Percentiles rank a stretch among this genome's conserved stretches.
phyloP scores from a whole-genome alignment of 2,797 vertebrate species.

The Onychomys leucogaster region DNA sequence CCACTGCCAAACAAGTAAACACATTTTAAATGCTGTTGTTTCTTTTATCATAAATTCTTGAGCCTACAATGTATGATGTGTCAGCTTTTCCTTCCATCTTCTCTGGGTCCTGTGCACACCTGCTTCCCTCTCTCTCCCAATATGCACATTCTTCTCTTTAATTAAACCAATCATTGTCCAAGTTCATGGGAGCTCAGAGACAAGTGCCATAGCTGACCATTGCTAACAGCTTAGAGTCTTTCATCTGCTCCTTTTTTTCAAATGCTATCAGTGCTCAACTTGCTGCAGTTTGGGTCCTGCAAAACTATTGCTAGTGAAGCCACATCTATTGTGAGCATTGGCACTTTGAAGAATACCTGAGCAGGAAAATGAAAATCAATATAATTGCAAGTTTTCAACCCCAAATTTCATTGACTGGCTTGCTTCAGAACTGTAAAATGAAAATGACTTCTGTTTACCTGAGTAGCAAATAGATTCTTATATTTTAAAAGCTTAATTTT shows the following conservation, averaged over 20 bases:
- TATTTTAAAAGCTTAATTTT: slow-evolving; percentile 70
- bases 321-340: slow-evolving; percentile 74
- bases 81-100: slow-evolving; percentile 71
- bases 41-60: slow-evolving; percentile 84
- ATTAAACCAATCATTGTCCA: slow-evolving; percentile 60
- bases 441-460: slow-evolving; percentile 79
- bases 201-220: not conserved
- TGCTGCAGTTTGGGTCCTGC: slow-evolving; percentile 56
- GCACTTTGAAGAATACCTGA: slow-evolving; percentile 81
- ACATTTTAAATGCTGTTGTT: slow-evolving; percentile 86
- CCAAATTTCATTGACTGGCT: slow-evolving; percentile 81
- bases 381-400: slow-evolving; percentile 83
- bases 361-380: slow-evolving; percentile 84
- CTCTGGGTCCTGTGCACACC: slow-evolving; percentile 53
- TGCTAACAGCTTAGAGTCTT: not conserved
- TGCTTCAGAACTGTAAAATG: slow-evolving; percentile 69
- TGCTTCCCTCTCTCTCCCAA: not conserved
- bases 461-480: slow-evolving; percentile 39
- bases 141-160: slow-evolving; percentile 34
- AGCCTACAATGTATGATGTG: slow-evolving; percentile 79
- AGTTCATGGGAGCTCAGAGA: not conserved
- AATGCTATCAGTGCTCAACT: slow-evolving; percentile 22
- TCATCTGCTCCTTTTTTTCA: slow-evolving; percentile 51
- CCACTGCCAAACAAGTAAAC: too few relatives aligned
- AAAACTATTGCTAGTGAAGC: slow-evolving; percentile 75